Evolutionary conservation across 2,888 invertebrate species (phyloP), one percentile per base, ranked within the genome.

Genomic region (Epinotia brunnichana): DNA sequence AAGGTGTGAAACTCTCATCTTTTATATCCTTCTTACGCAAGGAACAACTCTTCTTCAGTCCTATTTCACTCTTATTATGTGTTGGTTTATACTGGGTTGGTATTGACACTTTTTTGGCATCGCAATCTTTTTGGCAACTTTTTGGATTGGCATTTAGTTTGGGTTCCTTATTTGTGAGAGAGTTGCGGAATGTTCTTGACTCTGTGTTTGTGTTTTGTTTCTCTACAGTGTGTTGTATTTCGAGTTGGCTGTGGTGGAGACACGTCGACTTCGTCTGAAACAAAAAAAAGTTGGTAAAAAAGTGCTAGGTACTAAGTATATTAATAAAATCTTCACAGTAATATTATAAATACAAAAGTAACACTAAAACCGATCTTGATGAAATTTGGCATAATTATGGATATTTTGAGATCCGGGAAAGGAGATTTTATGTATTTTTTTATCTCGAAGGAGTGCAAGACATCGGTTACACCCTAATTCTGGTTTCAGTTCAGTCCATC

Each of bases 231-330:
- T 84, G 81, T 19, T 87, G 79, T n/a, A 92, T 85, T 76, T 92
- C 92, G 9, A 93, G 80, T 48, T 92, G 88, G 76, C 91, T 92
- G 84, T 93, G 92, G 74, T 93, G 91, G 5, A 93, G 86, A 74
- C 93, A 92, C 0, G 93, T 93, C 9, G 91, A 90, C 57, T 88
- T 89, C 63, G 83, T 79, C 92, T 93, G 88, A 7, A 85, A 85
- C 19, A 66, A 74, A 53, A n/a, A n/a, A 57, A 61, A 59, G n/a
- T 4, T 1, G 19, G 5, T 21, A 9, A 35, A 9, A 9, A 29
- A 9, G 9, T 35, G 35, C 35, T 35, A n/a, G n/a, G n/a, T n/a
- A n/a, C n/a, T n/a, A n/a, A n/a, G n/a, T n/a, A 7, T 29, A 29
- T 7, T 29, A 29, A 29, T 29, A 5, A 29, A 29, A 7, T 29